Evolutionary conservation across 2,113 vertebrate genomes (phyloP), one percentile per base, ranked within the genome.

Genomic region (Irena cyanogastra): DNA sequence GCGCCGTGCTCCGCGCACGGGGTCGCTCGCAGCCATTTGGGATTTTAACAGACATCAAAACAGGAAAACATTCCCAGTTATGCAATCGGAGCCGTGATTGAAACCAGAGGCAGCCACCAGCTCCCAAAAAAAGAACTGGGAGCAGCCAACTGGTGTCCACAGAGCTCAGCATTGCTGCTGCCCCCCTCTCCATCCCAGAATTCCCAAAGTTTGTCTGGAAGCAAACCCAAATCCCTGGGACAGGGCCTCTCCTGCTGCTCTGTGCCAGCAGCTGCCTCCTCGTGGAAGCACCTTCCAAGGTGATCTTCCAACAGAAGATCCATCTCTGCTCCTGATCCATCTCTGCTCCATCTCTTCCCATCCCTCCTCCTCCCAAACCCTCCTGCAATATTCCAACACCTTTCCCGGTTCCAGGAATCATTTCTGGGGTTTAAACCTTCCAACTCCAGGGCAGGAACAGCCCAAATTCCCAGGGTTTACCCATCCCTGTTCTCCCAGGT

Each of bases 31-130:
- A 42, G 77, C 56, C 4, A 37, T 93, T 82, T 13, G 68, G 79
- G 59, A 74, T 60, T 82, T 89, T 85, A 91, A 95, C 49, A 85
- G 96, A 76, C 94, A 90, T 85, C 88, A 90, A 96, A 97, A 85
- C 87, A 90, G 96, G 94, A 94, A 95, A 95, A 94, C 78, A 69
- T 80, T 69, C 76, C 13, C 64, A 20, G 49, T 95, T 95, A 94
- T 26, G 89, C 89, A 96, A 96, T 17, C 27, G 3, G 45, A 37
- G 71, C 3, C 4, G 1, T 89, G 71, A 95, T 95, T 92, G 90
- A 90, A 94, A 95, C 10, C 86, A 97, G 95, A 37, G 64, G 60
- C 81, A 27, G 89, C 16, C 71, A 91, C 19, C 64, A 8, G 69
- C 80, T 89, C 89, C 86, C 91, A 69, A 70, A 94, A 89, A 89